A percentile compares a stretch with the other conserved stretches of the same genome.
These are phyloP conservation scores for Rhaphigaster nebulosa DNA, from an alignment of 2,888 invertebrate species.

Conservation along the genomic window DNA sequence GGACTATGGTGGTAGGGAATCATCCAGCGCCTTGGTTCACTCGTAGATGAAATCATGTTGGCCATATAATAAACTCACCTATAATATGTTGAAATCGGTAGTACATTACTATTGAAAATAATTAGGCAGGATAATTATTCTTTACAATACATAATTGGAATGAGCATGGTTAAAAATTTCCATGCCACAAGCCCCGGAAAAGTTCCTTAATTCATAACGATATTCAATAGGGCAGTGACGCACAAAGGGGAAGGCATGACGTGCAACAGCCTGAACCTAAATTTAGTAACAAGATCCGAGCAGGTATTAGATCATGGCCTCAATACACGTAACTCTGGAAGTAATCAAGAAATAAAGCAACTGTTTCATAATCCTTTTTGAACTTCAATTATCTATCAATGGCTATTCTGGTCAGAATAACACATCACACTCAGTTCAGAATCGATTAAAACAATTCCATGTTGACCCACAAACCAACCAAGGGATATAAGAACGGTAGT, in stretches of 20 bases:
- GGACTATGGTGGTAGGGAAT: no score
- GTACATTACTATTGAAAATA: no score
- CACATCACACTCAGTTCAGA: neutral
- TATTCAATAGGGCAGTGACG: no score
- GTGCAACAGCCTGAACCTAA: neutral
- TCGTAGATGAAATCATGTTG: no score
- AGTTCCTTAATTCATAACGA: neutral
- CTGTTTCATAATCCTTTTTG: no score
- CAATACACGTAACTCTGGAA: neutral
- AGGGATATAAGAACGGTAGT: no score
- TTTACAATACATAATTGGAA: no score
- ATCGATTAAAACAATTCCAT: neutral
- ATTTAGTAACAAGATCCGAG: neutral
- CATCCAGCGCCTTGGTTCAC: no score
- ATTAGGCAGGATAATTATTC: no score
- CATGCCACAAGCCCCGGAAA: neutral
- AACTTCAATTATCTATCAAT: neutral
- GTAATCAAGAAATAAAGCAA: neutral
- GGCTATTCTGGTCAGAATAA: neutral
- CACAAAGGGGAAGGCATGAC: neutral
- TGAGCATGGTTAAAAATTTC: neutral
- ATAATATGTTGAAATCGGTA: no score
- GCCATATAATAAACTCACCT: no score
- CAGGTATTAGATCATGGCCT: neutral
- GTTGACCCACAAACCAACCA: neutral